Percentiles rank a stretch among this genome's conserved stretches.
Evolutionary conservation across 1,140 invertebrate genomes (phyloP).

Genomic region (Nymphalis io): DNA sequence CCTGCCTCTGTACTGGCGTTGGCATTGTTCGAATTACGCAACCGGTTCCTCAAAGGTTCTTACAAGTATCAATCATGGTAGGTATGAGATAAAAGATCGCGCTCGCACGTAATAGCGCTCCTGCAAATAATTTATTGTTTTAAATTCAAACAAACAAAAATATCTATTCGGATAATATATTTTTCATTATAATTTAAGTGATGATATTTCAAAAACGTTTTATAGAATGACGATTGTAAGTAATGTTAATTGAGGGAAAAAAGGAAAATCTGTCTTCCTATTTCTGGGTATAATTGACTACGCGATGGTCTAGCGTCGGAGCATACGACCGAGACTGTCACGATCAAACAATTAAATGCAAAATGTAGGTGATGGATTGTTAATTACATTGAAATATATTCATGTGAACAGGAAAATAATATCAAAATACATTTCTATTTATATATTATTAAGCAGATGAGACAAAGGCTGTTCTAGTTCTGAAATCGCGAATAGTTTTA

Average conservation of each 20-base stretch:
- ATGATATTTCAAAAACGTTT: too few relatives aligned
- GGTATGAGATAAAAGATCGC: neutral
- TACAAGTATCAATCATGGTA: neutral
- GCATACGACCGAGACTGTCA: conserved; percentile 1
- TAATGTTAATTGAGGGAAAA: neutral
- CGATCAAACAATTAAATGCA: conserved; percentile 1
- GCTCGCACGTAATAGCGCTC: too few relatives aligned
- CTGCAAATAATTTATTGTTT: too few relatives aligned
- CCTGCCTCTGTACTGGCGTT: neutral
- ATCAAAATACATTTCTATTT: neutral
- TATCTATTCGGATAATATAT: too few relatives aligned
- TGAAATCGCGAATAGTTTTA: too few relatives aligned
- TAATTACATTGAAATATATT: neutral
- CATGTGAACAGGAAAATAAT: neutral
- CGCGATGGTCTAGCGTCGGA: neutral
- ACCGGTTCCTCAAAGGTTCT: neutral
- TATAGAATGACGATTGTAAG: too few relatives aligned
- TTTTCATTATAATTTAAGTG: too few relatives aligned
- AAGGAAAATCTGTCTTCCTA: neutral
- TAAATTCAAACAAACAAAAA: too few relatives aligned
- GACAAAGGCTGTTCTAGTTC: too few relatives aligned
- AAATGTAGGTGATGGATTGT: neutral
- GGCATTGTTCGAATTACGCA: neutral
- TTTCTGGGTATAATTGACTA: conserved; percentile 5
- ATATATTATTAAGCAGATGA: neutral